Base-by-base conservation (phyloP, 35 echinoderm and acorn worm genomes). In the Heliocidaris tuberculata region DNA sequence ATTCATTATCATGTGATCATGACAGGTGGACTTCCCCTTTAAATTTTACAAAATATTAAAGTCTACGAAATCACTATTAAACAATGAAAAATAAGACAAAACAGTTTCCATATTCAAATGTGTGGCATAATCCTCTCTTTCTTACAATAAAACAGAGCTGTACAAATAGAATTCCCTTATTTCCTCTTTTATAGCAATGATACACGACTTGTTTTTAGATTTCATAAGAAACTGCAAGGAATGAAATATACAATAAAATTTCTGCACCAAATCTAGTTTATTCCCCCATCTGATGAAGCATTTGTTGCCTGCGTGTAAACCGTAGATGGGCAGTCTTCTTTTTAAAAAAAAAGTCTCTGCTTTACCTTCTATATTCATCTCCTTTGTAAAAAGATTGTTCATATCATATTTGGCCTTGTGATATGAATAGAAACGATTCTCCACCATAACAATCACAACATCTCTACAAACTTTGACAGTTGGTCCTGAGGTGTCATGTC, bases 401-500 rank as follows among this genome's bases (percentile, higher is more conserved):
- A 94, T 54, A 32, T 93, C 92, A 93, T 93, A 93, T 86, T 93
- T 93, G 91, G 47, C 91, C 50, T 93, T 93, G 47, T 59, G 48
- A 93, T 93, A 59, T 93, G 17, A 93, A n/a, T 32, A 54, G 31
- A 60, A 93, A 85, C 78, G 86, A 85, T 94, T 90, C 59, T 47
- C 90, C 86, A 92, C 86, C 50, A 92, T 91, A 47, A 78, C 65
- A 78, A 94, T 90, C 97, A 99, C 92, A 99, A 95, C 48, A 95
- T 96, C 78, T 99, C 98, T 59, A 99, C 98, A 85, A 96, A 95
- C 95, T 94, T 96, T 12, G 97, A 92, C 65, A 99, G 94, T 96
- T 97, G 97, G 96, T 99, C 98, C 98, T 97, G 98, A 95, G 95
- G 95, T 90, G 95, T 96, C 95, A 96, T 97, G 86, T 97, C 96